Conservation (phyloP, 2,797 vertebrate species). For the Avahi laniger region DNA sequence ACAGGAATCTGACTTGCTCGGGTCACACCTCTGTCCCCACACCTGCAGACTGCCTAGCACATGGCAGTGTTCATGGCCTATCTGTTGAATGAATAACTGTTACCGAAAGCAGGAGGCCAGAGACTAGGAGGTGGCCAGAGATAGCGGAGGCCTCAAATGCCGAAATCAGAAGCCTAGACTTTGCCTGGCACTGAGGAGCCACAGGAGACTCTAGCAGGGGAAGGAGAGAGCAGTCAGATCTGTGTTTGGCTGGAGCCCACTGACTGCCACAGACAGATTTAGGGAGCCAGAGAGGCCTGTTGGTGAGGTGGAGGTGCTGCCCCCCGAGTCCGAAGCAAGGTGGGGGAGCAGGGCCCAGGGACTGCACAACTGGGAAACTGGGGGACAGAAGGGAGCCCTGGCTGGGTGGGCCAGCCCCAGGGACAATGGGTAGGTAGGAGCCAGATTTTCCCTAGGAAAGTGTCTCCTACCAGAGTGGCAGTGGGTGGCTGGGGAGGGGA, state of each 20-base stretch:
- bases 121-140: background rate
- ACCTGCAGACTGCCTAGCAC: background rate
- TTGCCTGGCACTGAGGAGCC: background rate
- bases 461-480: background rate
- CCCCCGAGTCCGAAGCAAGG: background rate
- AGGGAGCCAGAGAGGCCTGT: background rate
- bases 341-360: background rate
- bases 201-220: background rate
- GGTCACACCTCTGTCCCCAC: background rate
- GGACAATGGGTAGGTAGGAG: too few species aligned
- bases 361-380: background rate
- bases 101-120: background rate
- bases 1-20: background rate
- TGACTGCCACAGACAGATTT: accelerated
- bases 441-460: background rate
- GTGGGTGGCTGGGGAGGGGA: background rate
- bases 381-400: background rate
- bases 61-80: accelerated
- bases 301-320: accelerated
- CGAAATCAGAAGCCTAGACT: background rate
- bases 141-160: background rate
- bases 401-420: background rate
- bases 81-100: background rate
- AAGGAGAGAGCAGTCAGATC: background rate
- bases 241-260: background rate